These are phyloP conservation scores for Rutilus rutilus DNA, from an alignment of 2,113 vertebrate genomes.

Conservation along the genomic window DNA sequence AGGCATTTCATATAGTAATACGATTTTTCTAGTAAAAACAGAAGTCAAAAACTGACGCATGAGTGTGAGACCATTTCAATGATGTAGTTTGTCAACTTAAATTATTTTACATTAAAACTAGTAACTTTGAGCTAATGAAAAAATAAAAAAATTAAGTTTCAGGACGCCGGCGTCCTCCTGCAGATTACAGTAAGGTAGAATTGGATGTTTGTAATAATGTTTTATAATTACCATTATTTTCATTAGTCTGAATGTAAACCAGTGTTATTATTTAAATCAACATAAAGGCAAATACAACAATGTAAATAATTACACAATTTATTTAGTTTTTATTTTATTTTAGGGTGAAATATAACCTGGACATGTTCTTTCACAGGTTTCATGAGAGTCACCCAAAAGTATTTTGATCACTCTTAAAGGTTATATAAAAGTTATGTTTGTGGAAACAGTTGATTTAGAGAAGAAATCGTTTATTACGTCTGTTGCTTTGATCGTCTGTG, in stretches of 20 bases:
- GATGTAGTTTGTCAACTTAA: too few species aligned
- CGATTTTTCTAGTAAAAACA: too few species aligned
- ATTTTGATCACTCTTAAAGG: constrained; percentile 63
- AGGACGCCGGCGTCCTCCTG: too few species aligned
- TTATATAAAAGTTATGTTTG: constrained; percentile 62
- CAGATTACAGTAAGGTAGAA: neutral
- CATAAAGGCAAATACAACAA: neutral
- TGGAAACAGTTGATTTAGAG: constrained; percentile 65
- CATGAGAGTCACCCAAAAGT: neutral
- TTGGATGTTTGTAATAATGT: neutral
- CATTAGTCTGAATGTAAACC: neutral
- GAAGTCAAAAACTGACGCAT: too few species aligned
- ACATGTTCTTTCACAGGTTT: neutral
- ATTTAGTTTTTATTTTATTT: neutral
- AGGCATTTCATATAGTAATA: neutral
- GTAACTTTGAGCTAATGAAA: too few species aligned
- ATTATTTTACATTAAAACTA: too few species aligned
- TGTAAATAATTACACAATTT: neutral
- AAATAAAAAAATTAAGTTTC: too few species aligned
- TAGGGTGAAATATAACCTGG: neutral
- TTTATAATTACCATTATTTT: neutral
- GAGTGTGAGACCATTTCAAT: too few species aligned
- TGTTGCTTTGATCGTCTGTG: constrained; percentile 28
- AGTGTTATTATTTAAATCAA: neutral
- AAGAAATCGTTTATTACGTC: constrained; percentile 69